A percentile compares a stretch with the other conserved stretches of the same genome.
phyloP scores from a whole-genome alignment of 2,113 vertebrate genomes.

The Speoplatyrhinus poulsoni region DNA sequence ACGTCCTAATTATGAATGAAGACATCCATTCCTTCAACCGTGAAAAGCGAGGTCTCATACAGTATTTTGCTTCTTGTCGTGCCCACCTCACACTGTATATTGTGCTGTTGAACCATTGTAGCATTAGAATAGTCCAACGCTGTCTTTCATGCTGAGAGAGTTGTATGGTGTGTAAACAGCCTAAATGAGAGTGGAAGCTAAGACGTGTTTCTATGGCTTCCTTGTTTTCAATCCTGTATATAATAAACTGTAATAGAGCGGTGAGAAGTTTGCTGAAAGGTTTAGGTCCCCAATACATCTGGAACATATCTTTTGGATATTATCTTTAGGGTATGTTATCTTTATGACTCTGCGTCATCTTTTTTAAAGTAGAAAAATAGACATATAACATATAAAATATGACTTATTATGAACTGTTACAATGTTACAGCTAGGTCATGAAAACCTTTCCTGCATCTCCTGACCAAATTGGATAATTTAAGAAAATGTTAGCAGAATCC shows the following conservation, averaged over 20 bases:
- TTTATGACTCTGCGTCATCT: too few relatives aligned
- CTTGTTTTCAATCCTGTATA: conserved; percentile 23
- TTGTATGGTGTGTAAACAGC: conserved; percentile 74
- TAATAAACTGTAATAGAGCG: conserved; percentile 16
- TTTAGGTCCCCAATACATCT: conserved; percentile 36
- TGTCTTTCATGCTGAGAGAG: conserved; percentile 68
- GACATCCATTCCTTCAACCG: conserved; percentile 19
- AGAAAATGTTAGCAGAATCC: conserved; percentile 5
- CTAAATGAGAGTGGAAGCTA: conserved; percentile 31
- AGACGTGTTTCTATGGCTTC: conserved; percentile 17
- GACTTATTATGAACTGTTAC: conserved; percentile 31
- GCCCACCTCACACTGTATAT: conserved; percentile 10
- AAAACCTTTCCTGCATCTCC: conserved; percentile 8
- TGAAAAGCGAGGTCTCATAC: conserved; percentile 16
- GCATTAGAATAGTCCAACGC: conserved; percentile 63
- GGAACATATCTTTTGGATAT: conserved; percentile 20
- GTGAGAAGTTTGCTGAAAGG: conserved; percentile 19
- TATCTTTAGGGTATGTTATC: not conserved
- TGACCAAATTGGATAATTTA: conserved; percentile 10
- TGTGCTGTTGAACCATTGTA: conserved; percentile 42
- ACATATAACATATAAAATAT: not conserved
- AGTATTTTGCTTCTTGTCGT: not conserved
- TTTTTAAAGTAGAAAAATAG: too few relatives aligned
- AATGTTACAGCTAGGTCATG: conserved; percentile 31
- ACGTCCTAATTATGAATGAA: conserved; percentile 43